These are phyloP conservation scores for Furnarius figulus DNA, from an alignment of 2,113 vertebrate genomes.

Conservation along the genomic window DNA sequence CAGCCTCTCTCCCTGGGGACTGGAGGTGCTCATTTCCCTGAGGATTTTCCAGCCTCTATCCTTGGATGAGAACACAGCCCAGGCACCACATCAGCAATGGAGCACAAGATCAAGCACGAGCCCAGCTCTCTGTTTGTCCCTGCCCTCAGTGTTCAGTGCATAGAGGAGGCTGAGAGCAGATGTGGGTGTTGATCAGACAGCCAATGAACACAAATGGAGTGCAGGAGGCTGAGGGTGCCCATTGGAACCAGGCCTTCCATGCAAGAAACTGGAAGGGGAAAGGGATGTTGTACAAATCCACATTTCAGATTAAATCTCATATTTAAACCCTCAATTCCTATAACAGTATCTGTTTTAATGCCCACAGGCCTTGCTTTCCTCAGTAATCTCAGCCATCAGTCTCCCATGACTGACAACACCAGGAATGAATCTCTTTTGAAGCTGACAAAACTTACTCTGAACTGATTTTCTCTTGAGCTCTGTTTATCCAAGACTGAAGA, in stretches of 20 bases:
- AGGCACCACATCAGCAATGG: neutral
- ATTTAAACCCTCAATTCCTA: neutral
- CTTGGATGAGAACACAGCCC: neutral
- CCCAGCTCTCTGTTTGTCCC: neutral
- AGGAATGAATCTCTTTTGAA: constrained; percentile 28
- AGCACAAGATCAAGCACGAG: neutral
- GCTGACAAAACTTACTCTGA: constrained; percentile 42
- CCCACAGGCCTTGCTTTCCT: constrained; percentile 32
- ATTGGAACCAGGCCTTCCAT: neutral
- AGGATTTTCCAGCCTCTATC: neutral
- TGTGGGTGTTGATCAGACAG: neutral
- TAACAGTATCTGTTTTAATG: constrained; percentile 19
- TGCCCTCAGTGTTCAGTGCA: neutral
- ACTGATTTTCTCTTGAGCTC: constrained; percentile 26
- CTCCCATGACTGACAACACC: neutral
- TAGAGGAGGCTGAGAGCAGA: neutral
- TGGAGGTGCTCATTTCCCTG: neutral
- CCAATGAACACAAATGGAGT: fast-evolving
- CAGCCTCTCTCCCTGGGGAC: fast-evolving
- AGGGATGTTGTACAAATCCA: neutral
- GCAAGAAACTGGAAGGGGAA: neutral
- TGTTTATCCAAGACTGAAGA: neutral
- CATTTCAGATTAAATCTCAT: constrained; percentile 22
- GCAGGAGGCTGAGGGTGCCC: neutral
- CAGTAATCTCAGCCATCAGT: constrained; percentile 35